Percentiles rank a stretch among this genome's conserved stretches.
These are phyloP conservation scores for Himalopsyche tibetana DNA, from an alignment of 2,888 invertebrate genomes.

Conservation along the genomic window DNA sequence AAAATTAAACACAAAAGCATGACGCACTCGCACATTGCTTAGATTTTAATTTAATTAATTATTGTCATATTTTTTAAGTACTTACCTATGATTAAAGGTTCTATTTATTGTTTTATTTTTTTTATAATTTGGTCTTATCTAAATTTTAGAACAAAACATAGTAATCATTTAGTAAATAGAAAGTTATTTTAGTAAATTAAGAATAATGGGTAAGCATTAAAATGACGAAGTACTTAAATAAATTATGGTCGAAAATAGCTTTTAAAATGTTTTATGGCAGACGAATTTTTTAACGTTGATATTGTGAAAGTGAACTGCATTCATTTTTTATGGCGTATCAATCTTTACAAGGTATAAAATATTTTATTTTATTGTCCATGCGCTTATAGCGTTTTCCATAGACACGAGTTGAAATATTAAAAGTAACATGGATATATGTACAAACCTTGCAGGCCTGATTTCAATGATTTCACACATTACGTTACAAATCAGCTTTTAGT, in stretches of 20 bases:
- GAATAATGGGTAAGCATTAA: background rate
- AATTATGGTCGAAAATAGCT: background rate
- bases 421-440: background rate
- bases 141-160: too few species aligned
- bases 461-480: constrained; percentile 6
- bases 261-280: constrained; percentile 21
- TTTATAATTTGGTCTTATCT: too few species aligned
- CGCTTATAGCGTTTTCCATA: background rate
- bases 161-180: too few species aligned
- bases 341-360: background rate
- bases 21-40: too few species aligned
- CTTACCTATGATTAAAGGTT: too few species aligned
- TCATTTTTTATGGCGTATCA: constrained; percentile 23
- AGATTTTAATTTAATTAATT: too few species aligned
- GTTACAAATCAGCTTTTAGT: too few species aligned
- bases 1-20: too few species aligned
- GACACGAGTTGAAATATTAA: background rate
- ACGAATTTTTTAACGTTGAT: background rate
- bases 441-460: background rate
- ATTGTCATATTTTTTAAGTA: too few species aligned
- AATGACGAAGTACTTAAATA: background rate
- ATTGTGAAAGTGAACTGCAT: constrained; percentile 30
- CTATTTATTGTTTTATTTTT: too few species aligned
- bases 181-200: too few species aligned
- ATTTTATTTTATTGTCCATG: constrained; percentile 25